Evolutionary conservation across 2,888 invertebrate genomes (phyloP), one percentile per base, ranked within the genome.

Genomic region (Ethmia dodecea): DNA sequence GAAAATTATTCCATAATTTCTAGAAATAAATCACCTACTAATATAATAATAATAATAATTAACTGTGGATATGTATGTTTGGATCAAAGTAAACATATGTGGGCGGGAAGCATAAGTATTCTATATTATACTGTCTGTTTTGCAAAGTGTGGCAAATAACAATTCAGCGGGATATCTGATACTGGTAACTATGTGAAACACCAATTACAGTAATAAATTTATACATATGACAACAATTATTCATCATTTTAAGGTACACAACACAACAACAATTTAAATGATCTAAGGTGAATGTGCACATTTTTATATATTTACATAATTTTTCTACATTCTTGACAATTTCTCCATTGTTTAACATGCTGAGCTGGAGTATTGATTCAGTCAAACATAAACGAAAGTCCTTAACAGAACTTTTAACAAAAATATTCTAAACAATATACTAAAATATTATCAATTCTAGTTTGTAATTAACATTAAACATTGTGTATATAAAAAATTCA

Each of bases 21-120:
- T 39, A 43, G 24, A 3, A 33, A 33, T 32, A 33, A n/a, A 42
- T 39, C 34, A 42, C 38, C 20, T 42, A 34, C 42, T 43, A 38
- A 43, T 40, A n/a, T n/a, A 57, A 52, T 64, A 61, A 58, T 46
- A 49, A 54, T 62, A 62, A 58, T 69, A 74, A 74, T 73, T 74
- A 78, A 78, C 71, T 58, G 65, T 55, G 70, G 77, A 80, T 81
- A 80, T 81, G 80, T 81, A 65, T 33, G 40, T 31, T 41, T 35
- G 33, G 33, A 30, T 35, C 37, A 37, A 33, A 37, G 22, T n/a
- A 22, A 22, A 22, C n/a, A 22, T 22, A n/a, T 22, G n/a, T n/a
- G n/a, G n/a, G n/a, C 22, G 9, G 3, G 22, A 22, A 22, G 3
- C 8, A 22, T 22, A 22, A 22, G n/a, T 22, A 8, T 1, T 1